Percentiles rank a stretch among this genome's conserved stretches.
phyloP scores from a whole-genome alignment of 2,888 invertebrate species.

The Volucella zonaria region DNA sequence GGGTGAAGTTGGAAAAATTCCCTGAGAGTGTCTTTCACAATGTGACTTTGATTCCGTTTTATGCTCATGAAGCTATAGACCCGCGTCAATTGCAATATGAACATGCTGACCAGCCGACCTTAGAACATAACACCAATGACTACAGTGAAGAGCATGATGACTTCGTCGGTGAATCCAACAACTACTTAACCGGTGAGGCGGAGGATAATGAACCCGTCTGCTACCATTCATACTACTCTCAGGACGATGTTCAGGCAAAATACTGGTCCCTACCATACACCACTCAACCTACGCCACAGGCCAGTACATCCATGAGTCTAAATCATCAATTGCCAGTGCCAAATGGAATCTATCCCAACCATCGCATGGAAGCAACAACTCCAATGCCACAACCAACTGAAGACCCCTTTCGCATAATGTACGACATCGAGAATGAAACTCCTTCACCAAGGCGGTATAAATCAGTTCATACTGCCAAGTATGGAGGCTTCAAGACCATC shows the following conservation, averaged over 20 bases:
- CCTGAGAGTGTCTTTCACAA: slow-evolving; percentile 32
- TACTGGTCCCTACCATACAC: slow-evolving; percentile 55
- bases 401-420: slow-evolving; percentile 43
- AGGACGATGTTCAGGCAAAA: slow-evolving; percentile 55
- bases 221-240: slow-evolving; percentile 64
- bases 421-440: slow-evolving; percentile 23
- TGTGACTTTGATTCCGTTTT: slow-evolving; percentile 80
- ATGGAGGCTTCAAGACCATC: slow-evolving; percentile 65
- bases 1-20: slow-evolving; percentile 68
- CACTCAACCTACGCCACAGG: slow-evolving; percentile 17
- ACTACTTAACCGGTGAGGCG: slow-evolving; percentile 8
- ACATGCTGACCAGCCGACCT: neutral
- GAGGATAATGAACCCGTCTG: slow-evolving; percentile 18
- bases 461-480: slow-evolving; percentile 56
- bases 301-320: slow-evolving; percentile 29
- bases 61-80: slow-evolving; percentile 80
- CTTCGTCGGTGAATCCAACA: neutral
- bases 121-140: neutral
- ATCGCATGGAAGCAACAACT: slow-evolving; percentile 59
- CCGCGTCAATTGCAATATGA: slow-evolving; percentile 44
- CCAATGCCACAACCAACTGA: slow-evolving; percentile 12
- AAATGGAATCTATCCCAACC: slow-evolving; percentile 38
- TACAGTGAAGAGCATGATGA: neutral
- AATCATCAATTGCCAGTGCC: slow-evolving; percentile 43
- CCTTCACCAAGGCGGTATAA: slow-evolving; percentile 24